These are phyloP conservation scores for Eilema sororculum DNA, from an alignment of 2,888 invertebrate genomes.

Conservation along the genomic window DNA sequence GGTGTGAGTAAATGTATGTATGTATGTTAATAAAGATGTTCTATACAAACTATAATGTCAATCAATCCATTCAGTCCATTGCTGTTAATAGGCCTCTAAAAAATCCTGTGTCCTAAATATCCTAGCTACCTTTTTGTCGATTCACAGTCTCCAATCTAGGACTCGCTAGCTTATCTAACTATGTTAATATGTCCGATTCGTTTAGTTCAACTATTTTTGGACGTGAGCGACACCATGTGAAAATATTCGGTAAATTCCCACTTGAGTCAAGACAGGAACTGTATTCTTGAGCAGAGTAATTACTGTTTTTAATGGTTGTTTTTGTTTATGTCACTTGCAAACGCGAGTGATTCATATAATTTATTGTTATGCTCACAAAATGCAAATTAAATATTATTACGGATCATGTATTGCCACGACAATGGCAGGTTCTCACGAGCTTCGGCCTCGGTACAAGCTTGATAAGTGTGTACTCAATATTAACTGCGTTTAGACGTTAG, in stretches of 20 bases:
- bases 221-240: constrained; percentile 15
- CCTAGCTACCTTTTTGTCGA: background rate
- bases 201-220: background rate
- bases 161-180: background rate
- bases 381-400: constrained; percentile 50
- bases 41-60: no score
- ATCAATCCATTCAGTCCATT: no score
- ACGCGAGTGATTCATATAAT: constrained; percentile 46
- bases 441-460: constrained; percentile 48
- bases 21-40: no score
- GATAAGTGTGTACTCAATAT: constrained; percentile 30
- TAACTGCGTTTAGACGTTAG: constrained; percentile 23
- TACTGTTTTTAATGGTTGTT: constrained; percentile 25
- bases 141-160: background rate
- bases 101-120: no score
- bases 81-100: no score
- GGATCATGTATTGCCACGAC: constrained; percentile 50
- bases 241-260: constrained; percentile 17
- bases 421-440: constrained; percentile 57
- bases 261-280: constrained; percentile 14
- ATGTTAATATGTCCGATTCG: background rate
- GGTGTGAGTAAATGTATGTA: no score
- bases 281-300: constrained; percentile 17
- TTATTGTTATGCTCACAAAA: constrained; percentile 46
- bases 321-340: constrained; percentile 39